phyloP scores from a whole-genome alignment of 2,113 vertebrate genomes.

The Dolichotis patagonum region DNA sequence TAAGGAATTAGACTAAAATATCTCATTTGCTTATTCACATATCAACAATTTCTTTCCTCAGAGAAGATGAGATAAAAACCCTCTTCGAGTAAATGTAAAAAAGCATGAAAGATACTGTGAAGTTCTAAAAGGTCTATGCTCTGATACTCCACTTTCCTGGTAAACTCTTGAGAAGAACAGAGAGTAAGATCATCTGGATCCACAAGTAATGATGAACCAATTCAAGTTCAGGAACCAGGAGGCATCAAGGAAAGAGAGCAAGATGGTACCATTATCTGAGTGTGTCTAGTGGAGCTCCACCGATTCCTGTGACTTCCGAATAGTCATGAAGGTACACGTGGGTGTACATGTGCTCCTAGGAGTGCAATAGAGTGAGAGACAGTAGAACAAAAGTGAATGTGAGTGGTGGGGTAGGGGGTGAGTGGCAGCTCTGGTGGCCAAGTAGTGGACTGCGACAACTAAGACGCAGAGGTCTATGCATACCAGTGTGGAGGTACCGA shows the following conservation, averaged over 20 bases:
- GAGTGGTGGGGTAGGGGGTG: background rate
- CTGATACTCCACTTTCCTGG: background rate
- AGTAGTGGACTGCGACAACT: background rate
- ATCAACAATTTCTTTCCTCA: background rate
- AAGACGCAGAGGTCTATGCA: background rate
- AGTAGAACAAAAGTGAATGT: background rate
- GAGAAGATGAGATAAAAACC: background rate
- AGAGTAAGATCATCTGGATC: background rate
- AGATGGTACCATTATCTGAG: background rate
- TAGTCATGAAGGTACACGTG: background rate
- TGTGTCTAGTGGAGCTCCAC: fast-evolving
- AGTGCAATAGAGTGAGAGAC: background rate
- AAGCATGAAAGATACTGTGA: background rate
- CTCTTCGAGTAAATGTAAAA: background rate
- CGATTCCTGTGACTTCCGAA: background rate
- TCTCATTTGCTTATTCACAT: conserved; percentile 8
- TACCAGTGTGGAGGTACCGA: background rate
- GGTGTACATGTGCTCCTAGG: background rate
- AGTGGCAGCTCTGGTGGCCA: background rate
- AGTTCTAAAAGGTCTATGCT: background rate
- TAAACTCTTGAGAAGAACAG: background rate
- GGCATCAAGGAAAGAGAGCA: background rate
- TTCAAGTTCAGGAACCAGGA: background rate
- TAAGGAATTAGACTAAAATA: conserved; percentile 7
- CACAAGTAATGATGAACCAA: background rate